These are phyloP conservation scores for Eptatretus burgeri DNA, from an alignment of 2,113 vertebrate species.

Conservation along the genomic window DNA sequence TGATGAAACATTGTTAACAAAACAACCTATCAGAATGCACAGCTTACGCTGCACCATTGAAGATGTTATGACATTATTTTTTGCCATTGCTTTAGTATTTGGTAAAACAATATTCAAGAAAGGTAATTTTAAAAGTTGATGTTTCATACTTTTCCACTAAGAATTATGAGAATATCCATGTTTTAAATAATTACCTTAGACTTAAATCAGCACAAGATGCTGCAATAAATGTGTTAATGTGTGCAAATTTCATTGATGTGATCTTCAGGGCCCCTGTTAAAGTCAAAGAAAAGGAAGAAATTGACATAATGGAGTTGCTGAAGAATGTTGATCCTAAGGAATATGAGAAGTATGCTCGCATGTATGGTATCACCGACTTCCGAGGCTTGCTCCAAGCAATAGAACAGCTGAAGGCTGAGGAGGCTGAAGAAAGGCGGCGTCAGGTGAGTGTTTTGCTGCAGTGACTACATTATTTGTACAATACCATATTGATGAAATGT, in stretches of 20 bases:
- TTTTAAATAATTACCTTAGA: conserved; percentile 8
- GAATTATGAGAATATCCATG: neutral
- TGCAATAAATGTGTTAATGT: neutral
- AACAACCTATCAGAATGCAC: no score
- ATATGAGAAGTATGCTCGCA: conserved; percentile 90
- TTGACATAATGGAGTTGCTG: conserved; percentile 74
- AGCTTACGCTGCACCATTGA: no score
- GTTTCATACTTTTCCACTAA: neutral
- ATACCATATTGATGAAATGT: neutral
- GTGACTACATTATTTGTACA: neutral
- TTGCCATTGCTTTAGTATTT: no score
- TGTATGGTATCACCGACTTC: conserved; percentile 97
- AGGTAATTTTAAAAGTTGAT: no score
- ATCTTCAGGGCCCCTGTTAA: conserved; percentile 43
- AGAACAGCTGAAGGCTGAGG: conserved; percentile 51
- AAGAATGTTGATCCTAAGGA: conserved; percentile 97
- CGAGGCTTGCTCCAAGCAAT: conserved; percentile 83
- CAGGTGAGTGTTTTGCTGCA: neutral
- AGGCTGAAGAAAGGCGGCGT: conserved; percentile 49
- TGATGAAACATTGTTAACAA: no score
- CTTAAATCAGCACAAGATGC: neutral
- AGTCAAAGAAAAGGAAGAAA: conserved; percentile 54
- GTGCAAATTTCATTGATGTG: neutral
- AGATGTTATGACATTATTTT: no score
- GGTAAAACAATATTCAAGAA: no score